Base-by-base conservation (phyloP, 2,888 invertebrate genomes). In the Harpagoxenus sublaevis region DNA sequence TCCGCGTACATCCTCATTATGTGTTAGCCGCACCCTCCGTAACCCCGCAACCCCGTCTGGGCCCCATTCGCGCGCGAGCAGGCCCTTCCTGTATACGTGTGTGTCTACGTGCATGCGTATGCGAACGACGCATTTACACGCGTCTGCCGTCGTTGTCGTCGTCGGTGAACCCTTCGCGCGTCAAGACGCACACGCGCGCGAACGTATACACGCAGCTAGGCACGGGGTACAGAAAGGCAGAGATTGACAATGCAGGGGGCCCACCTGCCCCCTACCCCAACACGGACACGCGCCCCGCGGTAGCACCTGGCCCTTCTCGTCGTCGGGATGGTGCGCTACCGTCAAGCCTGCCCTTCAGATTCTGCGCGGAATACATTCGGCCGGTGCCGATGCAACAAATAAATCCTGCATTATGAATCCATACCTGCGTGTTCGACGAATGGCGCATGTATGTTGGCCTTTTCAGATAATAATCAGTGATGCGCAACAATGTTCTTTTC, bases 191-290 rank as follows among this genome's bases (percentile, higher is more conserved):
- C 86, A 89, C 84, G 87, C 86, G 77, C 75, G 57, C 82, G 55
- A 57, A 63, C 57, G 68, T 66, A 77, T 53, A 86, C 86, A 84
- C 81, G 82, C 84, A 84, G 78, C 81, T 78, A 84, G 83, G 90
- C 92, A 92, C 89, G 88, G 86, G 88, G 89, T 90, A 92, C 89
- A 92, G 92, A 93, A 92, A 93, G 92, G 93, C 93, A 92, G 94
- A 95, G 94, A 95, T 95, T 94, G 94, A 95, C 94, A 94, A 95
- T 94, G 93, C 94, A 93, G 95, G 94, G 95, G 94, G 94, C 94
- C 94, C 94, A 94, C 94, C 94, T 94, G 94, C 94, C 94, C 94
- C 93, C 93, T 92, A 90, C 93, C 92, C 91, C 91, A 93, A 91
- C 91, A 91, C 92, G 92, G 94, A 94, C 94, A 94, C 94, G 94